These are phyloP conservation scores for Meloe dianella DNA, from an alignment of 2,888 invertebrate genomes.

Conservation along the genomic window DNA sequence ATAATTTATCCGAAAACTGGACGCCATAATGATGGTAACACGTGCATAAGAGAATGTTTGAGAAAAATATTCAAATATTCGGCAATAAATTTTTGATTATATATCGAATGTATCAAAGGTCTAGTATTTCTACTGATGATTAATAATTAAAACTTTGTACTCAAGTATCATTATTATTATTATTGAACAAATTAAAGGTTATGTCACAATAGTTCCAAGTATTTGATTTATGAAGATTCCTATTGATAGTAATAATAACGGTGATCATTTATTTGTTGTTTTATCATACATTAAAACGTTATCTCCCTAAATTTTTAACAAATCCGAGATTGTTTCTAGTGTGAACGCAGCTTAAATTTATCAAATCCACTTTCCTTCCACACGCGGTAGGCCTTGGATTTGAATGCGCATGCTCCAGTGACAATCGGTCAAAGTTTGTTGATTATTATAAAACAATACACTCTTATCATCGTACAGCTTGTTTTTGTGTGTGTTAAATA, in stretches of 20 bases:
- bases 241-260: too few species aligned
- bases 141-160: not conserved
- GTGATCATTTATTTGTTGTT: too few species aligned
- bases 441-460: not conserved
- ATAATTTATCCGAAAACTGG: not conserved
- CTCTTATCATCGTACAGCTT: not conserved
- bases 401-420: not conserved
- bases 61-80: too few species aligned
- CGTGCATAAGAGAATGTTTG: not conserved
- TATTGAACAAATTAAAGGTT: not conserved
- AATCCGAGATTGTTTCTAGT: not conserved
- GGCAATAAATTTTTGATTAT: not conserved
- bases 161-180: not conserved
- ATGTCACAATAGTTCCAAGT: too few species aligned
- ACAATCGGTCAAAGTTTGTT: slow-evolving; percentile 5
- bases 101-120: not conserved
- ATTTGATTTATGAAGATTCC: too few species aligned
- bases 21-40: not conserved
- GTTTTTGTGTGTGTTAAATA: not conserved
- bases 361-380: not conserved
- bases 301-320: too few species aligned
- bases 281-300: too few species aligned
- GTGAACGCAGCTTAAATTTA: not conserved
- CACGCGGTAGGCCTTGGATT: not conserved
- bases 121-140: not conserved